Evolutionary conservation across 2,797 vertebrate species (phyloP), one percentile per base, ranked within the genome.

Genomic region (Poeciliopsis paucimaculata): DNA sequence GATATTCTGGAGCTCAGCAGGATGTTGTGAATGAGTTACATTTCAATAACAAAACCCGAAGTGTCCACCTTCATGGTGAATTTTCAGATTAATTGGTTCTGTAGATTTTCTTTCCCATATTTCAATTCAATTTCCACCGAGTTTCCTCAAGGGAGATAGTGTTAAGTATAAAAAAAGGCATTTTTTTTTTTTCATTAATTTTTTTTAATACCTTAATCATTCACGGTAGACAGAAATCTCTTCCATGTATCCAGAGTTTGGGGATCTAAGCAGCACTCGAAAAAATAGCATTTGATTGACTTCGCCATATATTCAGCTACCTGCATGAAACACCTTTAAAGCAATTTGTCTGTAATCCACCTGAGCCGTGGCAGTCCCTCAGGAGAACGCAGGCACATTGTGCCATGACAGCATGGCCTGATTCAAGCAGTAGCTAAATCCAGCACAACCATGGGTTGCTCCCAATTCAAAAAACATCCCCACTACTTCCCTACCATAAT

Each of bases 401-500:
- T 87, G 80, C 78, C 75, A 77, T 81, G 82, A 90, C 91, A 92
- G 92, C 84, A 79, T 92, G 93, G 89, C 78, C 89, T 90, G 88
- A 86, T 92, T 93, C 87, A 86, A 88, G 88, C 90, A 82, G 79
- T 77, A 90, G 87, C 84, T 88, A 91, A 93, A 93, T 93, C 90
- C 83, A 86, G 84, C 90, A 79, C 82, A 43, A 86, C 85, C 88
- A 84, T 79, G 81, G 86, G 84, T 84, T 34, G 49, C 82, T 90
- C 79, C 81, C 86, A 86, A 78, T 92, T 91, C 88, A 82, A 93
- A 71, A 45, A 70, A 70, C 89, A 86, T 76, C 86, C 78, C 82
- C 81, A 83, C 53, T 79, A 78, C 85, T 77, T 87, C 80, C 77
- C 64, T 82, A 10, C 87, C 77, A 87, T 87, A 82, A 90, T 88